Base-by-base conservation (phyloP, 2,113 vertebrate genomes). In the Phaethon lepturus region DNA sequence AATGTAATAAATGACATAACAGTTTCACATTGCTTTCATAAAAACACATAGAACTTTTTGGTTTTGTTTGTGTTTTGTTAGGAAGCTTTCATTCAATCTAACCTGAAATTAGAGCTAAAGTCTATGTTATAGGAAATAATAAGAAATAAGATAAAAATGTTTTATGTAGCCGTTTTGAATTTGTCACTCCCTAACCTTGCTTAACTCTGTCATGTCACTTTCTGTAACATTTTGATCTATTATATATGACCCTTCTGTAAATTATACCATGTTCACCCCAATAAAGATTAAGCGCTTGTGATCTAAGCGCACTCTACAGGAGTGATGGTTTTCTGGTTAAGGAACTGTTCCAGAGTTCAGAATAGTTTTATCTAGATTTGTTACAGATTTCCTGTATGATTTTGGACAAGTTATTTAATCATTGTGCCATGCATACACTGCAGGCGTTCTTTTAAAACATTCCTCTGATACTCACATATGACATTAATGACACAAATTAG, bases 161-260 rank as follows among this genome's bases (percentile, higher is more conserved):
- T 87, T 85, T 13, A 5, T 60, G 40, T 85, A 72, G 50, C 44
- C 33, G 78, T 87, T 93, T 86, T 71, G 33, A 94, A 33, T 63
- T 35, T 76, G 55, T 49, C 29, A 11, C 42, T 93, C 25, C 33
- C 45, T 92, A 73, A 64, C 75, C 38, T 93, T 75, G 29, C 58
- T 95, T 73, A 94, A 44, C 45, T 95, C 50, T 44, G 33, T 80
- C 71, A 49, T 62, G 82, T 73, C 72, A 58, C 86, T 76, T 90
- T 28, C 81, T 73, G 1, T 62, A 91, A 71, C 12, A 14, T 81
- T 93, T 91, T 91, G 66, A 96, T 91, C 93, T 88, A 58, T 95
- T 90, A 76, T n/a, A 24, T 56, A 52, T 19, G 42, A 71, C 52
- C 40, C 28, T 79, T n/a, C 77, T 93, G 63, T 69, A 94, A 94